Percentiles rank a stretch among this genome's conserved stretches.
Evolutionary conservation across 2,113 vertebrate species (phyloP).

Genomic region (Oncorhynchus kisutch): DNA sequence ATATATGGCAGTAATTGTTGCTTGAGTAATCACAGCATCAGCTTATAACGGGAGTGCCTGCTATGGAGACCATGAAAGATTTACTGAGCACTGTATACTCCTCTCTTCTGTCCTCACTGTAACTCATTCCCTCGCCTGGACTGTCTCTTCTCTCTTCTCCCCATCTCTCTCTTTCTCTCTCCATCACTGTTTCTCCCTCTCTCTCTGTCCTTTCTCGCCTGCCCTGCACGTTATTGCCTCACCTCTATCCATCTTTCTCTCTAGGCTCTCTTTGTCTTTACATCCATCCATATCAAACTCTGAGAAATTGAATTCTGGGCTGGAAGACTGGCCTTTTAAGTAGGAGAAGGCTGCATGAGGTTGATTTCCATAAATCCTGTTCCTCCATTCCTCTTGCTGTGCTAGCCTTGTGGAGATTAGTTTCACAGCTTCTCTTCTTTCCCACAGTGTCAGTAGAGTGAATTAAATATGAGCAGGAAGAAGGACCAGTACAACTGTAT

Average conservation of each 20-base stretch:
- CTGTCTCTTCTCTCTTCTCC: too few relatives aligned
- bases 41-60: constrained; percentile 9
- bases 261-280: not conserved
- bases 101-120: not conserved
- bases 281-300: not conserved
- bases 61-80: constrained; percentile 16
- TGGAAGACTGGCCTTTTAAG: not conserved
- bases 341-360: not conserved
- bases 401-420: not conserved
- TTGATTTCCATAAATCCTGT: not conserved
- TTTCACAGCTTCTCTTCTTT: not conserved
- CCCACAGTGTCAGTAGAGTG: not conserved
- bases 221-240: not conserved
- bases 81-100: constrained; percentile 15
- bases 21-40: constrained; percentile 7
- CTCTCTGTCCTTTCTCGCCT: not conserved
- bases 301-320: not conserved
- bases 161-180: not conserved
- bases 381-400: not conserved
- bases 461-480: not conserved
- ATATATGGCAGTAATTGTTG: constrained; percentile 16
- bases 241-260: not conserved
- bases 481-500: not conserved
- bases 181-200: not conserved
- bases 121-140: too few relatives aligned